Evolutionary conservation across 2,888 invertebrate species (phyloP).

Genomic region (Molanna angustata): DNA sequence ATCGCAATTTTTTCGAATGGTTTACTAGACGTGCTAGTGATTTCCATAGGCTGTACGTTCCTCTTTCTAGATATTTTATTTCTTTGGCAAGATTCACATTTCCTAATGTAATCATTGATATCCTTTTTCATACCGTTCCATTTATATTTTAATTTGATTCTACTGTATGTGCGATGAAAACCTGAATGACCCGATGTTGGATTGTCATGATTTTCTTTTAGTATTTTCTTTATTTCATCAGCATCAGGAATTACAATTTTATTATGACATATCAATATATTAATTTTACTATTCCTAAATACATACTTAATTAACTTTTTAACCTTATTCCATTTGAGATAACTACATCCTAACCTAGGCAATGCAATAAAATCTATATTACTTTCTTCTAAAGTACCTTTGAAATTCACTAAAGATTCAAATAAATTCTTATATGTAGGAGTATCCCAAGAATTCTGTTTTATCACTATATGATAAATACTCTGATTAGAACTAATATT

Average conservation of each 20-base stretch:
- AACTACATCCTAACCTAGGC: background rate
- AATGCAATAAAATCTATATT: slow-evolving; percentile 27
- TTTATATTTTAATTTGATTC: slow-evolving; percentile 18
- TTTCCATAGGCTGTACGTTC: slow-evolving; percentile 36
- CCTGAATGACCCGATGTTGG: slow-evolving; percentile 20
- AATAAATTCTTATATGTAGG: slow-evolving; percentile 33
- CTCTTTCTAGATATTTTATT: slow-evolving; percentile 35
- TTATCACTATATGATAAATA: slow-evolving; percentile 17
- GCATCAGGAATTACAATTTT: background rate
- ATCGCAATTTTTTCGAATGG: slow-evolving; percentile 36
- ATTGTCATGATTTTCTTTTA: slow-evolving; percentile 1
- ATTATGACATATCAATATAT: background rate
- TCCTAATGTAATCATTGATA: slow-evolving; percentile 28
- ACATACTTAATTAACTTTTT: background rate
- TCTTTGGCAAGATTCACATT: slow-evolving; percentile 37
- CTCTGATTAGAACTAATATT: background rate
- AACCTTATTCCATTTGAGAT: slow-evolving; percentile 3
- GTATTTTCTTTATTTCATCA: background rate
- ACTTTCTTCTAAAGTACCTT: slow-evolving; percentile 17
- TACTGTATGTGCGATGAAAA: slow-evolving; percentile 20
- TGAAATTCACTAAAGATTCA: slow-evolving; percentile 24
- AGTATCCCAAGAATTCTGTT: slow-evolving; percentile 32
- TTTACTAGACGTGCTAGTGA: slow-evolving; percentile 35
- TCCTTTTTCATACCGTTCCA: slow-evolving; percentile 26
- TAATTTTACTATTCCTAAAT: background rate